Conservation (phyloP, 2,113 vertebrate genomes). For the Vulpes lagopus region DNA sequence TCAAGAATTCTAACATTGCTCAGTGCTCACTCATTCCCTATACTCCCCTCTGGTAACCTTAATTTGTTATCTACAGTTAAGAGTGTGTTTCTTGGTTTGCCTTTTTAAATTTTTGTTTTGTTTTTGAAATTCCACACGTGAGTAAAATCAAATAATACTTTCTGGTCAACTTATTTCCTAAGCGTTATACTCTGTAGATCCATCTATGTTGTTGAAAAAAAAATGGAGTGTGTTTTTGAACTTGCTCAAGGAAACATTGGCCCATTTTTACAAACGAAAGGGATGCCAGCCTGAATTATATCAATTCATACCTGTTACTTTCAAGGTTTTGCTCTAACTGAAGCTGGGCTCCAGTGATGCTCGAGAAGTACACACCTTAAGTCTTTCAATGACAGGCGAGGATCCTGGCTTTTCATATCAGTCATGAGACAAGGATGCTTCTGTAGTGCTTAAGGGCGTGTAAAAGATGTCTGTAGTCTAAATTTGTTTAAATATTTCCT, state of each 20-base stretch:
- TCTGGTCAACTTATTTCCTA: not conserved
- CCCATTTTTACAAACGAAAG: not conserved
- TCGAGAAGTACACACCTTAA: not conserved
- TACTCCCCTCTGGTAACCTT: not conserved
- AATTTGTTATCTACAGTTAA: not conserved
- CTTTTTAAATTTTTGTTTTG: not conserved
- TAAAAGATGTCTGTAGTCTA: not conserved
- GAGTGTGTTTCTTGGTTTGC: not conserved
- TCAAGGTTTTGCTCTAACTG: not conserved
- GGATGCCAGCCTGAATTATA: not conserved
- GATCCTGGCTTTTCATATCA: not conserved
- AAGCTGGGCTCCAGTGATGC: not conserved
- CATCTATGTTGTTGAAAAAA: not conserved
- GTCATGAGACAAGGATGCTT: not conserved
- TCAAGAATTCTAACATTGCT: not conserved
- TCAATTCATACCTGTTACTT: not conserved
- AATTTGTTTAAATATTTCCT: not conserved
- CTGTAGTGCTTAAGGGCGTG: not conserved
- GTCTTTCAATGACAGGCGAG: not conserved
- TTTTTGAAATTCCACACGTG: not conserved
- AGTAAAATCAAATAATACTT: not conserved
- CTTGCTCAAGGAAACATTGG: not conserved
- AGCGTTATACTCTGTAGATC: not conserved
- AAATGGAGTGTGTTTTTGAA: not conserved
- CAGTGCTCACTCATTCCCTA: not conserved